Conservation (phyloP, 2,113 vertebrate genomes). For the Dunckerocampus dactyliophorus region DNA sequence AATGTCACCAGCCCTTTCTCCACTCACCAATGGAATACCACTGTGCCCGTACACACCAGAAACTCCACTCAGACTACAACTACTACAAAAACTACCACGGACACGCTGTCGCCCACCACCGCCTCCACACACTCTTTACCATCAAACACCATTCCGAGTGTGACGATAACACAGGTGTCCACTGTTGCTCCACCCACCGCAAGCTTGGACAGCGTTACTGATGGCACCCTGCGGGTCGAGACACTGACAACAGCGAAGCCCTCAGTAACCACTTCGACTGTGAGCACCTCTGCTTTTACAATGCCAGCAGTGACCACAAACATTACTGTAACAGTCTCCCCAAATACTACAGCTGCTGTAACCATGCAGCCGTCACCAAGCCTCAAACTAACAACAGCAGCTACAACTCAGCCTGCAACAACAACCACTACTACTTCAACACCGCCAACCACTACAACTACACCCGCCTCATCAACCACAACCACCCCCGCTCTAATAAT, state of each 20-base stretch:
- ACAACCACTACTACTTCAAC: conserved; percentile 39
- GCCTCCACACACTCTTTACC: conserved; percentile 14
- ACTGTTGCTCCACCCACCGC: not conserved
- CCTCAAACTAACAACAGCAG: conserved; percentile 22
- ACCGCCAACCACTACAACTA: conserved; percentile 35
- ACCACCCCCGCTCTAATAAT: conserved; percentile 32
- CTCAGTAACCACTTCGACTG: conserved; percentile 51
- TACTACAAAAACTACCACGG: conserved; percentile 15
- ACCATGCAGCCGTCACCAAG: conserved; percentile 24
- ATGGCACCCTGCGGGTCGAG: conserved; percentile 53
- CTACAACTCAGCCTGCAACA: conserved; percentile 31
- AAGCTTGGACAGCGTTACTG: conserved; percentile 53
- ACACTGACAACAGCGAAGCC: conserved; percentile 51
- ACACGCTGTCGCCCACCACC: conserved; percentile 5
- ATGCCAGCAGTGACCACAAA: conserved; percentile 30
- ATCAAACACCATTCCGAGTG: conserved; percentile 2
- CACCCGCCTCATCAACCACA: conserved; percentile 41
- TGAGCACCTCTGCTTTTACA: conserved; percentile 42
- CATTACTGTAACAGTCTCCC: conserved; percentile 37
- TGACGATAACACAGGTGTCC: conserved; percentile 3
- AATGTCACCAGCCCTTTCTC: conserved; percentile 70
- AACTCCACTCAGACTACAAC: conserved; percentile 30
- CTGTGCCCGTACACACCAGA: conserved; percentile 33
- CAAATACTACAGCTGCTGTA: conserved; percentile 16
- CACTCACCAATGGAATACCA: conserved; percentile 64